phyloP scores from a whole-genome alignment of 2,888 invertebrate genomes.

The Plagodis pulveraria region DNA sequence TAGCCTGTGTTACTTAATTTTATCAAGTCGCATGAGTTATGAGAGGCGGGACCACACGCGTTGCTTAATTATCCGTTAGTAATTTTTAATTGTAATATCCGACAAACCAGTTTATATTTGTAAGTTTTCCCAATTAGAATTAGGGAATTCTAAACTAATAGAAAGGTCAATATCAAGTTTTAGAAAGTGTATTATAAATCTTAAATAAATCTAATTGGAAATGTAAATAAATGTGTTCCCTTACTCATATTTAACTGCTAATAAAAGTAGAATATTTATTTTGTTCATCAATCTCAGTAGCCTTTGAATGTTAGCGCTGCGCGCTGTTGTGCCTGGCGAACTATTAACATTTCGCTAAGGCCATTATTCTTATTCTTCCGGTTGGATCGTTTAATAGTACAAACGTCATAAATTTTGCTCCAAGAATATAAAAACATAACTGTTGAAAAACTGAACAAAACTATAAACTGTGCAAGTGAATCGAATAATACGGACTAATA shows the following conservation, averaged over 20 bases:
- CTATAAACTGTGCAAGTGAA: too few relatives aligned
- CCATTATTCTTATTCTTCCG: conserved; percentile 9
- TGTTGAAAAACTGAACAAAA: too few relatives aligned
- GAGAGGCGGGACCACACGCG: conserved; percentile 81
- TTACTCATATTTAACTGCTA: conserved; percentile 1
- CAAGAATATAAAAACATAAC: too few relatives aligned
- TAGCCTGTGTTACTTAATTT: conserved; percentile 82
- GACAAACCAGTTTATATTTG: conserved; percentile 22
- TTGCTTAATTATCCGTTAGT: conserved; percentile 75
- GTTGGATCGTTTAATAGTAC: too few relatives aligned
- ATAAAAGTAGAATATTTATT: conserved; percentile 6
- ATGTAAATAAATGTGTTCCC: neutral
- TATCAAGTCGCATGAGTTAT: conserved; percentile 84
- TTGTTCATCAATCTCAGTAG: neutral
- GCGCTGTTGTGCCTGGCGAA: conserved; percentile 2
- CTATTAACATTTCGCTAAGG: conserved; percentile 3
- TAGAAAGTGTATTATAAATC: too few relatives aligned
- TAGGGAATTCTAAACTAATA: neutral
- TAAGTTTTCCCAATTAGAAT: conserved; percentile 34
- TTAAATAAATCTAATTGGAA: conserved; percentile 2
- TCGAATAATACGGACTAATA: too few relatives aligned
- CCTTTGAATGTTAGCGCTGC: conserved; percentile 1
- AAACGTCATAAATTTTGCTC: too few relatives aligned
- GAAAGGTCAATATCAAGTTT: too few relatives aligned
- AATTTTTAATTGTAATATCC: conserved; percentile 40